A percentile compares a stretch with the other conserved stretches of the same genome.
phyloP scores from a whole-genome alignment of 2,113 vertebrate species.

The Ictidomys tridecemlineatus region DNA sequence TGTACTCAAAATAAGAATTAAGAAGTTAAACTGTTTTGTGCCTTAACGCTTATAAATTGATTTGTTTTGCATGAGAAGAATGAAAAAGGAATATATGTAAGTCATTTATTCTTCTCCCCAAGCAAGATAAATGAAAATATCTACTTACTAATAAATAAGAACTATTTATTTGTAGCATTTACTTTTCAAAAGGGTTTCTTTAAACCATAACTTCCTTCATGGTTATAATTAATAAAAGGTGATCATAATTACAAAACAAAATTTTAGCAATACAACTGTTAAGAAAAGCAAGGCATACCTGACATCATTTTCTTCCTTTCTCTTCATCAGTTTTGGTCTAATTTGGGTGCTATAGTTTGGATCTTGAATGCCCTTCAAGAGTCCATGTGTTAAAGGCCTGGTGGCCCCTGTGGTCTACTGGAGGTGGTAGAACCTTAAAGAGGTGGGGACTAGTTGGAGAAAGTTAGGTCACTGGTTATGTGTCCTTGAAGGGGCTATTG shows the following conservation, averaged over 20 bases:
- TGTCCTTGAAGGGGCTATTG: too few relatives aligned
- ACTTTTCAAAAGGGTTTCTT: slow-evolving; percentile 45
- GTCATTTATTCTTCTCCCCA: slow-evolving; percentile 35
- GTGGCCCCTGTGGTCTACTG: too few relatives aligned
- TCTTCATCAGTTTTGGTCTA: background rate
- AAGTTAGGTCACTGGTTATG: background rate
- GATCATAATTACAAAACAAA: background rate
- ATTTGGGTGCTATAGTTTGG: background rate
- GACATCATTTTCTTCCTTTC: background rate
- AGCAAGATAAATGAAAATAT: slow-evolving; percentile 29
- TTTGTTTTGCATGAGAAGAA: background rate
- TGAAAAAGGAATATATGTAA: background rate
- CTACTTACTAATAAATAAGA: slow-evolving; percentile 28
- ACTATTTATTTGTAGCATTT: background rate
- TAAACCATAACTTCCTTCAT: background rate
- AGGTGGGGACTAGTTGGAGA: background rate
- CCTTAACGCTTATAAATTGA: slow-evolving; percentile 53
- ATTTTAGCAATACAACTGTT: background rate
- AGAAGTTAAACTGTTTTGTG: slow-evolving; percentile 33
- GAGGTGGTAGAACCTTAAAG: background rate
- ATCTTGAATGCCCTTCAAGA: background rate
- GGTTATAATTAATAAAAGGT: slow-evolving; percentile 19
- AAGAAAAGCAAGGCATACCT: background rate
- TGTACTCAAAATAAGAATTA: slow-evolving; percentile 63
- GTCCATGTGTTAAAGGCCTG: background rate